Evolutionary conservation across 2,113 vertebrate species (phyloP), one percentile per base, ranked within the genome.

Genomic region (Herpetotheres cachinnans): DNA sequence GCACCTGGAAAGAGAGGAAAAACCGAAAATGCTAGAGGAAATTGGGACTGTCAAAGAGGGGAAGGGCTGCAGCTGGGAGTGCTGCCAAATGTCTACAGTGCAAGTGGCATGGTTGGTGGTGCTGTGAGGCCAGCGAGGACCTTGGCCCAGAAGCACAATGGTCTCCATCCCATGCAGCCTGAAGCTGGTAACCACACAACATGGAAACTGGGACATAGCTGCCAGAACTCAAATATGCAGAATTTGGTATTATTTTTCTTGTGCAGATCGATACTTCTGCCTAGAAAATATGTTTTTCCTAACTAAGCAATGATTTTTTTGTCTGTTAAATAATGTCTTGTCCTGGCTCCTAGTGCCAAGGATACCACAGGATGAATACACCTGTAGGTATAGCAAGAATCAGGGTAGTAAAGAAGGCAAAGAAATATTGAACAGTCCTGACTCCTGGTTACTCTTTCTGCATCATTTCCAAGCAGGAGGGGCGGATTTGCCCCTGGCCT

Each of bases 131-230:
- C 70, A 82, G 46, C 50, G n/a, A 85, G 71, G 74, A 66, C n/a
- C 27, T 62, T 40, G n/a, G 61, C n/a, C 27, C 56, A 50, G 70
- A 38, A 12, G 12, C 9, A 4, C 1, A 0, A 2, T 52, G n/a
- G 40, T 44, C 8, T 55, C 58, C 21, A 56, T 54, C 54, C n/a
- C 15, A 4, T 17, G 17, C 26, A 72, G 62, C 18, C 46, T 49
- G 58, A 40, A 86, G 29, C 62, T 67, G 50, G 34, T 38, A 78
- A 59, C 8, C 5, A 36, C 56, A 20, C 36, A 82, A 40, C 11
- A 13, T 21, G 65, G 44, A 72, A 90, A 73, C 6, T 6, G n/a
- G 38, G 56, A 24, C 30, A 52, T 36, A 66, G 36, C 42, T 87
- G 29, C 44, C 50, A 79, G 46, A 82, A 80, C 11, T 58, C 42